These are phyloP conservation scores for Grus americana DNA, from an alignment of 2,113 vertebrate species.

Conservation along the genomic window DNA sequence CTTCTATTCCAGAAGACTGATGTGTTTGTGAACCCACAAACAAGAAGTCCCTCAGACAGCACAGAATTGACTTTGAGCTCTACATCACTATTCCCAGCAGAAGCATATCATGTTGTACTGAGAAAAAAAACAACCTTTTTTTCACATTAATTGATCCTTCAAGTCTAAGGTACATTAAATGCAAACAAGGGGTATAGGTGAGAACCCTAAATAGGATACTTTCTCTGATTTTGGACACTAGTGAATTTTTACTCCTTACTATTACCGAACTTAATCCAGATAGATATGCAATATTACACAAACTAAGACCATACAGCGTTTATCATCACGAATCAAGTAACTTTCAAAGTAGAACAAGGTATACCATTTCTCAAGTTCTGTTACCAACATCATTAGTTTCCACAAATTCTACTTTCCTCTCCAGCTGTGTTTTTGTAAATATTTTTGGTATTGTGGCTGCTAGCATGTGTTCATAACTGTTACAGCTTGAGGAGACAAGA, in stretches of 20 bases:
- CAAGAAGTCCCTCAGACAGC: not conserved
- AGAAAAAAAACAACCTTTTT: not conserved
- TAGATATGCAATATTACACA: not conserved
- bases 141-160: not conserved
- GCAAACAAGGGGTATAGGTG: not conserved
- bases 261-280: not conserved
- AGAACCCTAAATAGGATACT: not conserved
- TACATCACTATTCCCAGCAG: not conserved
- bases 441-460: not conserved
- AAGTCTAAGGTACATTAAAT: not conserved
- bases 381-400: not conserved
- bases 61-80: not conserved
- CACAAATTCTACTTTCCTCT: not conserved
- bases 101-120: not conserved
- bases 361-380: not conserved
- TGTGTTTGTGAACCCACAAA: not conserved
- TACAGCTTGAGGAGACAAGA: not conserved
- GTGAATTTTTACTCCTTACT: not conserved
- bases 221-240: not conserved
- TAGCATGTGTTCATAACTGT: fast-evolving
- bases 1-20: not conserved
- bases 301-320: not conserved
- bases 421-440: not conserved
- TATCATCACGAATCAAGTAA: not conserved
- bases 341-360: not conserved